Conservation (phyloP, 2,888 invertebrate species). For the Rhagonycha lutea region DNA sequence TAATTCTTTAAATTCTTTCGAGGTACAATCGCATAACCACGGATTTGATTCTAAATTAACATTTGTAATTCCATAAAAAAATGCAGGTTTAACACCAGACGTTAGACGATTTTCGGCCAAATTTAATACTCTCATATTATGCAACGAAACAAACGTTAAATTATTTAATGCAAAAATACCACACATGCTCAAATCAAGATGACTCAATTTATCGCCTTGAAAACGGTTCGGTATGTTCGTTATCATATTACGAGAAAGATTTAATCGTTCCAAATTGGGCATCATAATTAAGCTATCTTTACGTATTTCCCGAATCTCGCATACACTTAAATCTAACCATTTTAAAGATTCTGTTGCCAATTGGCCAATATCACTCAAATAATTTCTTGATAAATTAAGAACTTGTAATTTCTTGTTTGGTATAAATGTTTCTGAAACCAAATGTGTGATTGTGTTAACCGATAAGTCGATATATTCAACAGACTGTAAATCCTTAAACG, state of each 20-base stretch:
- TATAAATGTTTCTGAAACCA: slow-evolving; percentile 64
- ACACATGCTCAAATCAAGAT: slow-evolving; percentile 64
- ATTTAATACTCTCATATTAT: slow-evolving; percentile 63
- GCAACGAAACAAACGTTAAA: slow-evolving; percentile 65
- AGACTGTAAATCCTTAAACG: slow-evolving; percentile 63
- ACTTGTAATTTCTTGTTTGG: slow-evolving; percentile 64
- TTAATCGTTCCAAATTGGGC: slow-evolving; percentile 63
- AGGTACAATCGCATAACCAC: slow-evolving; percentile 77
- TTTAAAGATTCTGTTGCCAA: slow-evolving; percentile 63
- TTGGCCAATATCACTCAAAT: slow-evolving; percentile 62
- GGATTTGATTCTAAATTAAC: slow-evolving; percentile 73
- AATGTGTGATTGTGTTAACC: slow-evolving; percentile 65
- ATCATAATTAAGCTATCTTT: slow-evolving; percentile 63
- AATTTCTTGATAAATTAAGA: slow-evolving; percentile 69
- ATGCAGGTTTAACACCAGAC: slow-evolving; percentile 61
- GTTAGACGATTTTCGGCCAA: slow-evolving; percentile 75
- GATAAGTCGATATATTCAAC: slow-evolving; percentile 70
- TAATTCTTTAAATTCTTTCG: slow-evolving; percentile 62
- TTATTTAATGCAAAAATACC: slow-evolving; percentile 66
- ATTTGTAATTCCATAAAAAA: slow-evolving; percentile 64
- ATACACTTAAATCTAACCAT: slow-evolving; percentile 66
- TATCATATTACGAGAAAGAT: slow-evolving; percentile 70
- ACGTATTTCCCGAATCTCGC: slow-evolving; percentile 66
- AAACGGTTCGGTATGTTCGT: slow-evolving; percentile 65
- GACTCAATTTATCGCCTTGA: slow-evolving; percentile 63